Percentiles rank a stretch among this genome's conserved stretches.
Conservation (phyloP, 2,113 vertebrate species). For the Plecotus auritus region DNA sequence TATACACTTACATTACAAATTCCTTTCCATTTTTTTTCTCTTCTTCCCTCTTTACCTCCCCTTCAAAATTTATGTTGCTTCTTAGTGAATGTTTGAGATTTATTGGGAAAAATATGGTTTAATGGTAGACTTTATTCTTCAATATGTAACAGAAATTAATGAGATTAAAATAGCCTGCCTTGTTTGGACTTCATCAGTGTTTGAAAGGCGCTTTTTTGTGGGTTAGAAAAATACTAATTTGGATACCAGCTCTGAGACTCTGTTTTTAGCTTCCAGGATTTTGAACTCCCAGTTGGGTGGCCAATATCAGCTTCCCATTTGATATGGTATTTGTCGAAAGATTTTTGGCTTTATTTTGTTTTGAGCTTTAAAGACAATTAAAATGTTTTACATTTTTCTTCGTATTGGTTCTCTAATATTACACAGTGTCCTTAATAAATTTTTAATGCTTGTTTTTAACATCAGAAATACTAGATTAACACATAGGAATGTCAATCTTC, state of each 20-base stretch:
- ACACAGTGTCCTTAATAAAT: slow-evolving; percentile 37
- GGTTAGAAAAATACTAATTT: slow-evolving; percentile 58
- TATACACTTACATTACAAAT: slow-evolving; percentile 76
- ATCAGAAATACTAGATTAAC: slow-evolving; percentile 57
- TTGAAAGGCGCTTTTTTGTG: slow-evolving; percentile 60
- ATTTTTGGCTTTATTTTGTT: slow-evolving; percentile 67
- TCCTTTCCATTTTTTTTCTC: slow-evolving; percentile 73
- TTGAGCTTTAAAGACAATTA: slow-evolving; percentile 69
- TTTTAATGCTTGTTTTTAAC: slow-evolving; percentile 57
- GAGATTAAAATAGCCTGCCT: slow-evolving; percentile 63
- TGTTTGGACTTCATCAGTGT: slow-evolving; percentile 64
- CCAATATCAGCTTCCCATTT: slow-evolving; percentile 63
- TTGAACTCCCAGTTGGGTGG: slow-evolving; percentile 50
- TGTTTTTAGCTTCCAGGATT: slow-evolving; percentile 59
- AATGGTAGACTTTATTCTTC: slow-evolving; percentile 67
- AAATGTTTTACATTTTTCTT: slow-evolving; percentile 56
- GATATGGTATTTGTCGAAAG: slow-evolving; percentile 62
- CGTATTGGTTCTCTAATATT: slow-evolving; percentile 48
- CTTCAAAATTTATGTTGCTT: slow-evolving; percentile 74
- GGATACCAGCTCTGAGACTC: slow-evolving; percentile 27
- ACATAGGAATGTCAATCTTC: slow-evolving; percentile 34
- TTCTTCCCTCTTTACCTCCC: slow-evolving; percentile 60
- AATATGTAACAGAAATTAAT: slow-evolving; percentile 56
- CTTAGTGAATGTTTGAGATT: slow-evolving; percentile 73
- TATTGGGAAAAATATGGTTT: slow-evolving; percentile 71